These are phyloP conservation scores for Dryomyza anilis DNA, from an alignment of 2,888 invertebrate genomes.

Conservation along the genomic window DNA sequence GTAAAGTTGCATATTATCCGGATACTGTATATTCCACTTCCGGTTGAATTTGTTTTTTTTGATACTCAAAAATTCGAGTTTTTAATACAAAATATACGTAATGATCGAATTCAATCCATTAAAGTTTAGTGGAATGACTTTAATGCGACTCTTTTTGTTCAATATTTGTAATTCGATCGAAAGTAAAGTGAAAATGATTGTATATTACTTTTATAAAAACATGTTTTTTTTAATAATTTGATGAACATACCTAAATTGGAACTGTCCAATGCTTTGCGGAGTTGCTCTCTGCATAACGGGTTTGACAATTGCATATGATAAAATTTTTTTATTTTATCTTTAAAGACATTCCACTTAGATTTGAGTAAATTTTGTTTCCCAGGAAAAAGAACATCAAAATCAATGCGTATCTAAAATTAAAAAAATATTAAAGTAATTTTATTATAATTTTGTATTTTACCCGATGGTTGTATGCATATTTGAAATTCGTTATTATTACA, in stretches of 20 bases:
- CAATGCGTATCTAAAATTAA: neutral
- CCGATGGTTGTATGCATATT: neutral
- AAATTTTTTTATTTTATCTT: neutral
- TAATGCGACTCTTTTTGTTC: too few species aligned
- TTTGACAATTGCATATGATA: neutral
- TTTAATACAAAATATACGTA: too few species aligned
- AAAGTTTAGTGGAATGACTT: too few species aligned
- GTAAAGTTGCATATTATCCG: too few species aligned
- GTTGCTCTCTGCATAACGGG: neutral
- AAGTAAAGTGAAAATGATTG: too few species aligned
- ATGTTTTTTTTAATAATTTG: neutral
- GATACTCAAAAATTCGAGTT: too few species aligned
- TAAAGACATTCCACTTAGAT: neutral
- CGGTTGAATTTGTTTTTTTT: too few species aligned
- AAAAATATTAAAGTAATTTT: neutral
- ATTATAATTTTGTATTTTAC: too few species aligned
- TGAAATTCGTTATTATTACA: too few species aligned
- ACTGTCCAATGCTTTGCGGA: neutral
- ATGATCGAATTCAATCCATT: too few species aligned
- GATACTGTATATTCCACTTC: too few species aligned
- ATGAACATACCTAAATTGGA: neutral
- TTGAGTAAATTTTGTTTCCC: neutral
- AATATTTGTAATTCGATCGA: too few species aligned
- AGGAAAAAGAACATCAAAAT: neutral
- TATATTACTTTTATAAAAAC: neutral